Percentiles rank a stretch among this genome's conserved stretches.
phyloP scores from a whole-genome alignment of 1,140 invertebrate species.

The Hestina assimilis region DNA sequence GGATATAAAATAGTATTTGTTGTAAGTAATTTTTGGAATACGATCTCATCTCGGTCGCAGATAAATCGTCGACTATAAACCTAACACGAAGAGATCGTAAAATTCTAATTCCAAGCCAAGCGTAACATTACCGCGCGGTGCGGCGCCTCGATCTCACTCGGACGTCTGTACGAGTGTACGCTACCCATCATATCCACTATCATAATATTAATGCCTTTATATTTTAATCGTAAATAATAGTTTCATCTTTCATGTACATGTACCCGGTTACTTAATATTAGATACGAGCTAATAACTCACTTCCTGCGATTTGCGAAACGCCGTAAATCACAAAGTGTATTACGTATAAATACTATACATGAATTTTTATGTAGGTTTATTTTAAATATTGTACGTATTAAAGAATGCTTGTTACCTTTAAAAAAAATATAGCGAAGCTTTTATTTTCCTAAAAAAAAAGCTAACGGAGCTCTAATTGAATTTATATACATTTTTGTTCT shows the following conservation, averaged over 20 bases:
- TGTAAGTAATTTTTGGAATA: slow-evolving; percentile 74
- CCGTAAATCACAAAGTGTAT: too few species aligned
- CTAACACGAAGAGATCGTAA: slow-evolving; percentile 76
- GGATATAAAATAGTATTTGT: slow-evolving; percentile 67
- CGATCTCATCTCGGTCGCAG: slow-evolving; percentile 71
- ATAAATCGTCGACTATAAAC: slow-evolving; percentile 74
- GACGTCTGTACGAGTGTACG: background rate
- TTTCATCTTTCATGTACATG: background rate
- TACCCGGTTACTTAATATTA: background rate
- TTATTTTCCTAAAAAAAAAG: background rate
- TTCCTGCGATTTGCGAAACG: too few species aligned
- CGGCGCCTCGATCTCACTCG: background rate
- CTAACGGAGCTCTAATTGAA: slow-evolving; percentile 27
- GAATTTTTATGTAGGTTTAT: too few species aligned
- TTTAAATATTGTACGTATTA: too few species aligned
- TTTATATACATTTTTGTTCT: slow-evolving; percentile 41
- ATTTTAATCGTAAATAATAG: slow-evolving; percentile 2
- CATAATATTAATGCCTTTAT: slow-evolving; percentile 3
- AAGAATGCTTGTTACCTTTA: background rate
- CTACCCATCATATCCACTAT: slow-evolving; percentile 14
- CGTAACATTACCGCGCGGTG: slow-evolving; percentile 14
- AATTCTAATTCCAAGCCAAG: slow-evolving; percentile 69
- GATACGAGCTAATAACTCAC: background rate
- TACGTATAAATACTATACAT: too few species aligned
- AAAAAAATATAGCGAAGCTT: too few species aligned